Conservation (phyloP, 2,113 vertebrate genomes). For the Condylura cristata region DNA sequence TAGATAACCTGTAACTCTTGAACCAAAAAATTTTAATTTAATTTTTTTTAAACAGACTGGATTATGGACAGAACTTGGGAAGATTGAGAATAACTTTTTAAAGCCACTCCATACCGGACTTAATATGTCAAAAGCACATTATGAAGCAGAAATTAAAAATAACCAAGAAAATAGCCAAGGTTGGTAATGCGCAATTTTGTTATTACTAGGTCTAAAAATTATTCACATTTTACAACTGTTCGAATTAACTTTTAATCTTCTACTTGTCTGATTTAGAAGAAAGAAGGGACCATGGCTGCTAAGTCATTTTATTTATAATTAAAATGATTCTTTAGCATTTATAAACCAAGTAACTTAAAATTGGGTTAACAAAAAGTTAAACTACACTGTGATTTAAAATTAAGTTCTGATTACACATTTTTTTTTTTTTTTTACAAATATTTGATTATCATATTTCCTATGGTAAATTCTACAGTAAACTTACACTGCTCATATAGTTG, state of each 20-base stretch:
- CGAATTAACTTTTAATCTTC: neutral
- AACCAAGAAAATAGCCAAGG: conserved; percentile 90
- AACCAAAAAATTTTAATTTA: conserved; percentile 56
- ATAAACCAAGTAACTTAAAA: conserved; percentile 31
- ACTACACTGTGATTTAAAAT: conserved; percentile 28
- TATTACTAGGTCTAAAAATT: conserved; percentile 56
- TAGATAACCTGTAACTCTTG: neutral
- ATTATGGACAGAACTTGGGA: conserved; percentile 89
- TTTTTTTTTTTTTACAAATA: neutral
- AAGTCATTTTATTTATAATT: conserved; percentile 42
- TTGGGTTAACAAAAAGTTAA: conserved; percentile 33
- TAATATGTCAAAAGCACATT: conserved; percentile 93
- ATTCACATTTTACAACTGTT: conserved; percentile 36
- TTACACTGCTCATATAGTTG: neutral
- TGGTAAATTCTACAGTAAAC: conserved; percentile 25
- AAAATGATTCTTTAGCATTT: conserved; percentile 52
- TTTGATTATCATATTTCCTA: neutral
- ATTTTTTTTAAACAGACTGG: conserved; percentile 85
- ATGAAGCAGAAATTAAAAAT: conserved; percentile 91
- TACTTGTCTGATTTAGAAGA: neutral
- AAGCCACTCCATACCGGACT: conserved; percentile 92
- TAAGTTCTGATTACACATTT: neutral
- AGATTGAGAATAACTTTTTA: conserved; percentile 90
- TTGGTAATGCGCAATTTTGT: conserved; percentile 69
- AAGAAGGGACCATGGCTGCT: neutral